Evolutionary conservation across 2,888 invertebrate genomes (phyloP).

Genomic region (Drosophila mettleri): DNA sequence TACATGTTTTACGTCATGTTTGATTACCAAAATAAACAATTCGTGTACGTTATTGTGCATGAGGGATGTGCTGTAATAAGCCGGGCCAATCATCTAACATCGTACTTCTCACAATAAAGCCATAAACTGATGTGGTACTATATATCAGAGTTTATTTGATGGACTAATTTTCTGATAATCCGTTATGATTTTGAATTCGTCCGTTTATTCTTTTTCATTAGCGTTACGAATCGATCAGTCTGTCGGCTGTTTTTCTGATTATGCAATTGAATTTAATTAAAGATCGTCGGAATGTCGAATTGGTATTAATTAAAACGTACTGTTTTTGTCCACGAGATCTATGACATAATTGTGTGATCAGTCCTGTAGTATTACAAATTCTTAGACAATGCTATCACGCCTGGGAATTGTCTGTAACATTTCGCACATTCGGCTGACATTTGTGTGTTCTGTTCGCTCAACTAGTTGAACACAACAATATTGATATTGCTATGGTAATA

Average conservation of each 20-base stretch:
- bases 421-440: neutral
- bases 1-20: conserved; percentile 38
- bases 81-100: conserved; percentile 3
- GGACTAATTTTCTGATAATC: conserved; percentile 48
- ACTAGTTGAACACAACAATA: conserved; percentile 50
- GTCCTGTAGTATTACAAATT: conserved; percentile 35
- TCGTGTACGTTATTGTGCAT: conserved; percentile 5
- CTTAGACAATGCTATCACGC: conserved; percentile 50
- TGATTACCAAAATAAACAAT: conserved; percentile 29
- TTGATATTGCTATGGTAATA: conserved; percentile 27
- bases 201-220: conserved; percentile 19
- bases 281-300: conserved; percentile 43
- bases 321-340: conserved; percentile 6
- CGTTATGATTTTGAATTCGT: conserved; percentile 35
- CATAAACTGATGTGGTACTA: conserved; percentile 11
- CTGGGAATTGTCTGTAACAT: conserved; percentile 3
- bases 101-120: conserved; percentile 11
- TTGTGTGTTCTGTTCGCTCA: neutral
- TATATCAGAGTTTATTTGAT: neutral
- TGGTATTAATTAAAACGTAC: conserved; percentile 57
- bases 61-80: conserved; percentile 18
- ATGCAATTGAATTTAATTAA: conserved; percentile 69
- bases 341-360: conserved; percentile 49
- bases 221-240: conserved; percentile 43
- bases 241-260: conserved; percentile 45